Evolutionary conservation across 2,888 invertebrate species (phyloP).

Genomic region (Pristionchus exspectatus): DNA sequence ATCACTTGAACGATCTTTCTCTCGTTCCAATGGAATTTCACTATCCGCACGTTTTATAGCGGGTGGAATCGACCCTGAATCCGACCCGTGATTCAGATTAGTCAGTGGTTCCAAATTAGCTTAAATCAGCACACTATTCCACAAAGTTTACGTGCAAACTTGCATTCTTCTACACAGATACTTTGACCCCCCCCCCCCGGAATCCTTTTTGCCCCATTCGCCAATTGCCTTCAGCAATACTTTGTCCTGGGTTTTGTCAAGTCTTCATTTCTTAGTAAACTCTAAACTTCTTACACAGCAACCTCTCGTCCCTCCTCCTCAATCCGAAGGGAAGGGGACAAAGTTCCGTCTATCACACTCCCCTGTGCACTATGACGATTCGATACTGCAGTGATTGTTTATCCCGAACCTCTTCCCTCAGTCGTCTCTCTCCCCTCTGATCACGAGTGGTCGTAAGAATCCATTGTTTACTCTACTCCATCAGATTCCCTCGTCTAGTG

Average conservation of each 20-base stretch:
- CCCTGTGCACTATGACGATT: not conserved
- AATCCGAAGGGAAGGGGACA: not conserved
- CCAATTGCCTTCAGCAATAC: not conserved
- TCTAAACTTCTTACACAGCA: not conserved
- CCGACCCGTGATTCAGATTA: not conserved
- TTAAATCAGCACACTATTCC: not conserved
- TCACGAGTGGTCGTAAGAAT: not conserved
- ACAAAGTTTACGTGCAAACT: not conserved
- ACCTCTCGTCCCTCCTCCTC: not conserved
- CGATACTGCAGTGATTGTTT: not conserved
- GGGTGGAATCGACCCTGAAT: not conserved
- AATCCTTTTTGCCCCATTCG: no score
- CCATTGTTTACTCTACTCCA: not conserved
- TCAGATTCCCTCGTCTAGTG: not conserved
- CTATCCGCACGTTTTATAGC: not conserved
- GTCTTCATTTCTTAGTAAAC: not conserved
- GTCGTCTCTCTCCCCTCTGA: not conserved
- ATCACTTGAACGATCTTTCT: not conserved
- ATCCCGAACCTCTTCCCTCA: not conserved
- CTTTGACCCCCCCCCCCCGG: not conserved
- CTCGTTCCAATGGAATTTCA: not conserved
- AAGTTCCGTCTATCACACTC: not conserved
- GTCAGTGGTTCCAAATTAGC: not conserved
- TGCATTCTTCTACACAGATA: not conserved
- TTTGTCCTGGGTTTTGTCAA: not conserved